These are phyloP conservation scores for Drosophila dunni DNA, from an alignment of 1,140 invertebrate genomes.

Conservation along the genomic window DNA sequence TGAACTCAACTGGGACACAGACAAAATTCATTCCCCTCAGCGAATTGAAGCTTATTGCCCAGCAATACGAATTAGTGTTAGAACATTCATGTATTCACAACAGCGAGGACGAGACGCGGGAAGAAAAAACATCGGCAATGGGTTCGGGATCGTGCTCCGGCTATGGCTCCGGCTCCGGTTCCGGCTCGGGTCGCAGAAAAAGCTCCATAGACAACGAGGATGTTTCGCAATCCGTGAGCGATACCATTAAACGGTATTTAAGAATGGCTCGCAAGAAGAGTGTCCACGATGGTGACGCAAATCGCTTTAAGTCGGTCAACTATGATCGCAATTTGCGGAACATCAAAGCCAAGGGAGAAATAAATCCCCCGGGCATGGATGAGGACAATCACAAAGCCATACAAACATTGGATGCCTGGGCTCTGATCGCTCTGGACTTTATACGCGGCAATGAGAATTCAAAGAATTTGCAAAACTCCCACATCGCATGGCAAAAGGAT, in stretches of 20 bases:
- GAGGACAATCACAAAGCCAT: constrained; percentile 90
- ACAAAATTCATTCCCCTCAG: constrained; percentile 70
- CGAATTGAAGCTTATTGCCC: constrained; percentile 63
- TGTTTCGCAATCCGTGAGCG: constrained; percentile 92
- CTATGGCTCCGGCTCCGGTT: background rate
- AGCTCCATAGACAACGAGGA: constrained; percentile 93
- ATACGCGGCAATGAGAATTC: constrained; percentile 64
- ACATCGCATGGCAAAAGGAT: constrained; percentile 62
- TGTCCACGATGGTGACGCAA: constrained; percentile 89
- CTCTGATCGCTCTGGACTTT: constrained; percentile 84
- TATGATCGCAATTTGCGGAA: constrained; percentile 93
- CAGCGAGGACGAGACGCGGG: constrained; percentile 58
- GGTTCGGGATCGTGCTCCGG: too few species aligned
- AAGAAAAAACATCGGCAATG: constrained; percentile 16
- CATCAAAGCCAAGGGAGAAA: constrained; percentile 92
- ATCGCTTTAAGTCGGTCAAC: constrained; percentile 94
- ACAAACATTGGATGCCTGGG: constrained; percentile 91
- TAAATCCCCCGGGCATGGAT: constrained; percentile 89
- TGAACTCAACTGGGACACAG: constrained; percentile 61
- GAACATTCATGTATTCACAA: constrained; percentile 41
- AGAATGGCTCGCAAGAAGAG: constrained; percentile 94
- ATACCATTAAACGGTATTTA: constrained; percentile 93
- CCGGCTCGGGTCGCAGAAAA: constrained; percentile 84
- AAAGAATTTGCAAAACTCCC: constrained; percentile 49
- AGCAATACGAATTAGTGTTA: constrained; percentile 51